Conservation (phyloP, 2,888 invertebrate species). For the Archips xylosteana region DNA sequence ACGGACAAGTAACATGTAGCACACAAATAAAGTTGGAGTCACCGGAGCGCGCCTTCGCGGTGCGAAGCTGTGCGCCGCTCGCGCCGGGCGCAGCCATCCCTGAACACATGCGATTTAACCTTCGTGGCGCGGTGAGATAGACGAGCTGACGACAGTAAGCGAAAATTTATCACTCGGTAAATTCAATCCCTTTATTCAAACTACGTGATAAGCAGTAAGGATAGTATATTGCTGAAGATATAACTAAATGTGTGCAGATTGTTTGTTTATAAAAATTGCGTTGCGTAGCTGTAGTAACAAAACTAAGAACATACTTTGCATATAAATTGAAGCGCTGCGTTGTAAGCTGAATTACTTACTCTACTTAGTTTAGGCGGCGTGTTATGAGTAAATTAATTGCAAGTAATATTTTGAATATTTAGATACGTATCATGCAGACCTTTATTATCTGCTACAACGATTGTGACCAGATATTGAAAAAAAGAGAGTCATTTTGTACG, state of each 20-base stretch:
- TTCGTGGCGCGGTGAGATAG: conserved; percentile 25
- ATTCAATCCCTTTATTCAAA: conserved; percentile 27
- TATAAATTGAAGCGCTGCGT: neutral
- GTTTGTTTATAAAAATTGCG: neutral
- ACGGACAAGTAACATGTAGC: conserved; percentile 17
- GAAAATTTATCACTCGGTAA: conserved; percentile 29
- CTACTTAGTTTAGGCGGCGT: neutral
- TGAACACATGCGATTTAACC: conserved; percentile 26
- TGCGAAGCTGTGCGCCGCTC: conserved; percentile 1
- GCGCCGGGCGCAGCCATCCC: conserved; percentile 20
- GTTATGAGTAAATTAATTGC: neutral
- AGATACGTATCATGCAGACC: neutral
- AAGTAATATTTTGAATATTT: neutral
- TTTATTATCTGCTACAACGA: neutral
- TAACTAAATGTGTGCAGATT: conserved; percentile 3
- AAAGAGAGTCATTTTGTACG: neutral
- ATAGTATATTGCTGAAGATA: conserved; percentile 6
- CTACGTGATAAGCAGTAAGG: conserved; percentile 17
- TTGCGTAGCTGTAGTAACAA: neutral
- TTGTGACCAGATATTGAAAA: neutral
- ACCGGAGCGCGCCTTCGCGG: conserved; percentile 18
- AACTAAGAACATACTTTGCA: neutral
- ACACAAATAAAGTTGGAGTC: conserved; percentile 23
- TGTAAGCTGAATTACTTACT: conserved; percentile 13
- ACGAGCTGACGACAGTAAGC: conserved; percentile 20